phyloP scores from a whole-genome alignment of 2,113 vertebrate species.

The Saccopteryx leptura region DNA sequence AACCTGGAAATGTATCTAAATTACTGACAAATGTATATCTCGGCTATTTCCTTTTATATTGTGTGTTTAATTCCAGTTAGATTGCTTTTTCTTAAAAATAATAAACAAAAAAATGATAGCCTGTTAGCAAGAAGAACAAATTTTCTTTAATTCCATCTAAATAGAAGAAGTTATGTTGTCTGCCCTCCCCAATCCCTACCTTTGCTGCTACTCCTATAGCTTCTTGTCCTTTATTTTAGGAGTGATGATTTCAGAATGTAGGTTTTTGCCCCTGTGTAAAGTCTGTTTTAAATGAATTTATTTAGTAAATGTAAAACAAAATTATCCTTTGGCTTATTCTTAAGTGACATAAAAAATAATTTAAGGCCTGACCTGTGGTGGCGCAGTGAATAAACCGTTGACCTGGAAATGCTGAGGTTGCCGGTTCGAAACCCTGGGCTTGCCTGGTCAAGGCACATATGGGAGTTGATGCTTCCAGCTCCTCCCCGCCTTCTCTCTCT shows the following conservation, averaged over 20 bases:
- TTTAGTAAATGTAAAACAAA: conserved; percentile 14
- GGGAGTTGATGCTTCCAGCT: too few species aligned
- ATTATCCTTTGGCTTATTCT: conserved; percentile 33
- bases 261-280: background rate
- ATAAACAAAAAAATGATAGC: conserved; percentile 31
- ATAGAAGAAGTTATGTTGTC: conserved; percentile 8
- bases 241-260: background rate
- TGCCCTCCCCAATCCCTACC: background rate
- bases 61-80: conserved; percentile 16
- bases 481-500: too few species aligned
- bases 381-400: too few species aligned
- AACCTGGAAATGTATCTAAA: conserved; percentile 8
- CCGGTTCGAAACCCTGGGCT: too few species aligned
- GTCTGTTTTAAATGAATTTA: conserved; percentile 54
- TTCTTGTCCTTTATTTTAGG: conserved; percentile 44
- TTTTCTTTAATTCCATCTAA: conserved; percentile 32
- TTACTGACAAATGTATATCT: background rate
- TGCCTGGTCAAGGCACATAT: too few species aligned
- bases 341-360: conserved; percentile 1
- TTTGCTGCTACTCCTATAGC: background rate
- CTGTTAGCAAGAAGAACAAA: conserved; percentile 21
- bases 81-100: conserved; percentile 47
- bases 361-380: too few species aligned
- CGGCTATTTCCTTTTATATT: conserved; percentile 50
- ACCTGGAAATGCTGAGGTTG: too few species aligned